Evolutionary conservation across 2,113 vertebrate species (phyloP).

Genomic region (Notiomystis cincta): DNA sequence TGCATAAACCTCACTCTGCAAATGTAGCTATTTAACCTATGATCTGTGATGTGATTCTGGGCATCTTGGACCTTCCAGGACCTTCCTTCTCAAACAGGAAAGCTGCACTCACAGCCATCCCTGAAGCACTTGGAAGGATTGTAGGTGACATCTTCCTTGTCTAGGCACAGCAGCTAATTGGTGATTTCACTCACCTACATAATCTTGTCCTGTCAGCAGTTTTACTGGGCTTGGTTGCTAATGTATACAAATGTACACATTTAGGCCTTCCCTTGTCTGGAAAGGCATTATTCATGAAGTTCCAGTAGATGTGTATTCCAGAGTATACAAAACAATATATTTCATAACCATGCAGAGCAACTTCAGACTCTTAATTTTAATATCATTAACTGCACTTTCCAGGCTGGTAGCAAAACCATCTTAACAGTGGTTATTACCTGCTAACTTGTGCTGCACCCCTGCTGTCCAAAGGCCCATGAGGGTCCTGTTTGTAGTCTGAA

Average conservation of each 20-base stretch:
- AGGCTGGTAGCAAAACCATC: not conserved
- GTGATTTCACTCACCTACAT: not conserved
- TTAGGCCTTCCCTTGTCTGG: not conserved
- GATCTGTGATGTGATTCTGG: not conserved
- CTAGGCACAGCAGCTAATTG: not conserved
- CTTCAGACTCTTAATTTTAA: not conserved
- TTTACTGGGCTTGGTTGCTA: not conserved
- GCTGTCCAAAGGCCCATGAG: not conserved
- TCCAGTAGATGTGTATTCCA: not conserved
- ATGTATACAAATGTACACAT: not conserved
- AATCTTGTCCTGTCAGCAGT: not conserved
- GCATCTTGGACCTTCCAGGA: not conserved
- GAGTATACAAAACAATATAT: not conserved
- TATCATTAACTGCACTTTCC: not conserved
- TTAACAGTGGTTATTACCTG: not conserved
- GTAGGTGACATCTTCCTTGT: not conserved
- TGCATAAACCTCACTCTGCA: not conserved
- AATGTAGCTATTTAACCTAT: not conserved
- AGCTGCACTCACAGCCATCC: not conserved
- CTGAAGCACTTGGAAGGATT: not conserved
- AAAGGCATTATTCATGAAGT: not conserved
- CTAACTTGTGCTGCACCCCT: not conserved
- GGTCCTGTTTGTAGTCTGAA: not conserved
- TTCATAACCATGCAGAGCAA: not conserved
- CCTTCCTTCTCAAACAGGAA: not conserved